phyloP scores from a whole-genome alignment of 2,113 vertebrate genomes.

The Tyrannus savana region DNA sequence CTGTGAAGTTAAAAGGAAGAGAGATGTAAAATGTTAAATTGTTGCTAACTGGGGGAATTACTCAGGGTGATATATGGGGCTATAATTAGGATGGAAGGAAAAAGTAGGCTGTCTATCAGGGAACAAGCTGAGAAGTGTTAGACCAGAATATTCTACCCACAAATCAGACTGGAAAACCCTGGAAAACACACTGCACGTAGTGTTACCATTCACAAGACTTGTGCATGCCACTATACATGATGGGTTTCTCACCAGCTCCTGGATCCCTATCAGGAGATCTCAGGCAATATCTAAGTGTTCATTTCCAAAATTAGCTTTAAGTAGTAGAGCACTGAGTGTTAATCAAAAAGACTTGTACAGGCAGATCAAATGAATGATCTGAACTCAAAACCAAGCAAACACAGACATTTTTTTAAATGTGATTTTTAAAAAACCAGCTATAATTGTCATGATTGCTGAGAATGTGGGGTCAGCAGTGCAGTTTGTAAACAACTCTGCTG shows the following conservation, averaged over 20 bases:
- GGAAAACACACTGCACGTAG: background rate
- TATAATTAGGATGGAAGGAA: background rate
- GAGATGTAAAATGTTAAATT: background rate
- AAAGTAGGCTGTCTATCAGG: background rate
- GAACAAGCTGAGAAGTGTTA: background rate
- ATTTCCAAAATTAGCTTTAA: background rate
- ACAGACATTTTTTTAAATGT: background rate
- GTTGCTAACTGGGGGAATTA: background rate
- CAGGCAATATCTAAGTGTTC: background rate
- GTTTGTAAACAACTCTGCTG: fast-evolving
- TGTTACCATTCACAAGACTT: background rate
- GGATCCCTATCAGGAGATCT: background rate
- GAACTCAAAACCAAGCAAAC: background rate
- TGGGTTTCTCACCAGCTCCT: background rate
- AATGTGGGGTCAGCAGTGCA: background rate
- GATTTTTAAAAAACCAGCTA: background rate
- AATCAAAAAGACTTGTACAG: background rate
- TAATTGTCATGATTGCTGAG: background rate
- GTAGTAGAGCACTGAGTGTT: background rate
- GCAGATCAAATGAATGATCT: background rate
- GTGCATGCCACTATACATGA: fast-evolving
- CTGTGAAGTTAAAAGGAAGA: background rate
- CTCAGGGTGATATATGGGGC: background rate
- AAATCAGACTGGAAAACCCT: background rate
- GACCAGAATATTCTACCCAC: background rate